Conservation (phyloP, 2,797 vertebrate genomes). For the Mycteria americana region DNA sequence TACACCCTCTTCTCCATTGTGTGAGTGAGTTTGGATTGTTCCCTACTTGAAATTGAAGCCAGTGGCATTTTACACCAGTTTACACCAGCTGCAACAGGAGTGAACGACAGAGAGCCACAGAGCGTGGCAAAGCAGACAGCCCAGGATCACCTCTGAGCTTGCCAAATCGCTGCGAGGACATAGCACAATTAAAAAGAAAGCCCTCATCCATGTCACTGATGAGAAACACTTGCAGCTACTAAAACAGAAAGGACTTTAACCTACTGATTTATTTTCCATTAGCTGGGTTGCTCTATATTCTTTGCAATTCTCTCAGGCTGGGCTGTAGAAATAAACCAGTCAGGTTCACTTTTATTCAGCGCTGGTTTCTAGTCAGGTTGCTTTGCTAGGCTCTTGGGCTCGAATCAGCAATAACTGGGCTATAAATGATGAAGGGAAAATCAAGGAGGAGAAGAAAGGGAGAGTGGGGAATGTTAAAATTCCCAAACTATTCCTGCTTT, state of each 20-base stretch:
- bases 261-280: slow-evolving; percentile 23
- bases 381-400: not conserved
- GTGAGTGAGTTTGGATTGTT: not conserved
- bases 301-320: not conserved
- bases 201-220: not conserved
- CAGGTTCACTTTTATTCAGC: slow-evolving; percentile 26
- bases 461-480: not conserved
- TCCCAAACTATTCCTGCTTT: not conserved
- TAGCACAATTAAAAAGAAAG: not conserved
- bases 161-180: fast-evolving
- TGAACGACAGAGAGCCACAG: not conserved
- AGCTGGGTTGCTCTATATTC: not conserved
- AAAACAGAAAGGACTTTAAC: slow-evolving; percentile 26
- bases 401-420: not conserved
- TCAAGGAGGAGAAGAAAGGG: not conserved
- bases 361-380: not conserved
- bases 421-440: not conserved
- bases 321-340: not conserved
- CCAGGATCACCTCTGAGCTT: not conserved
- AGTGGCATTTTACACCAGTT: not conserved
- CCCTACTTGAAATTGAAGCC: not conserved
- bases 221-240: not conserved
- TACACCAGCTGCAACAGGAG: not conserved
- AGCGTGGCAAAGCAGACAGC: not conserved
- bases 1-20: not conserved